Conservation (phyloP, 2,113 vertebrate genomes). For the Cathartes aura region DNA sequence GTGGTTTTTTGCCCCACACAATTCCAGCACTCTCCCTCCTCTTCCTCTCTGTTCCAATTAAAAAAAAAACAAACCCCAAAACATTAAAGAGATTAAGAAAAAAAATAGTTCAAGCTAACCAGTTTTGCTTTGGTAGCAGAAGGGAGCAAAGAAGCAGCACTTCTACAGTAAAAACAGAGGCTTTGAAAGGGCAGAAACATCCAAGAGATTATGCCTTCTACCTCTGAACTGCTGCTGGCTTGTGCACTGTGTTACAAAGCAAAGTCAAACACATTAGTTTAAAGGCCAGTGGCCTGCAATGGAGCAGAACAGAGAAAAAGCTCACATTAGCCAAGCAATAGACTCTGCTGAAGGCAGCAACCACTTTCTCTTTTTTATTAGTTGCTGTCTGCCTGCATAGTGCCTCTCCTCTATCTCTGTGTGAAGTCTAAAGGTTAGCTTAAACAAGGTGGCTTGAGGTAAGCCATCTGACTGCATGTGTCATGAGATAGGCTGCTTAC, state of each 20-base stretch:
- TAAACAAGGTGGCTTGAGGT: background rate
- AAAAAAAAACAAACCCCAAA: background rate
- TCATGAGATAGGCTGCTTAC: background rate
- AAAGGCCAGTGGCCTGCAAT: slow-evolving; percentile 8
- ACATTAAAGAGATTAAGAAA: background rate
- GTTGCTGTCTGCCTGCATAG: background rate
- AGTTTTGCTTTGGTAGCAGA: background rate
- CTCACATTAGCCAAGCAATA: background rate
- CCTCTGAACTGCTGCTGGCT: background rate
- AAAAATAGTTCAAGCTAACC: background rate
- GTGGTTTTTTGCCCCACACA: background rate
- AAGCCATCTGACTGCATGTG: background rate
- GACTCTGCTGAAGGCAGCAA: background rate
- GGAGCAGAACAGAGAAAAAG: slow-evolving; percentile 5
- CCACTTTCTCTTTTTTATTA: background rate
- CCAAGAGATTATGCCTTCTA: background rate
- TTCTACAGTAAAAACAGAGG: background rate
- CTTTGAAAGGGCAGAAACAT: background rate
- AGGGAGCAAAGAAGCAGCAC: background rate
- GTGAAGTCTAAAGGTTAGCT: background rate
- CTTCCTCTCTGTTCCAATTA: background rate
- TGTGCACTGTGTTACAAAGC: background rate
- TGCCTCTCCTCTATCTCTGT: background rate
- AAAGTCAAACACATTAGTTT: background rate
- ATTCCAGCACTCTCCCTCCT: background rate